These are phyloP conservation scores for Tiaroga cobitis DNA, from an alignment of 2,797 vertebrate species.

Conservation along the genomic window DNA sequence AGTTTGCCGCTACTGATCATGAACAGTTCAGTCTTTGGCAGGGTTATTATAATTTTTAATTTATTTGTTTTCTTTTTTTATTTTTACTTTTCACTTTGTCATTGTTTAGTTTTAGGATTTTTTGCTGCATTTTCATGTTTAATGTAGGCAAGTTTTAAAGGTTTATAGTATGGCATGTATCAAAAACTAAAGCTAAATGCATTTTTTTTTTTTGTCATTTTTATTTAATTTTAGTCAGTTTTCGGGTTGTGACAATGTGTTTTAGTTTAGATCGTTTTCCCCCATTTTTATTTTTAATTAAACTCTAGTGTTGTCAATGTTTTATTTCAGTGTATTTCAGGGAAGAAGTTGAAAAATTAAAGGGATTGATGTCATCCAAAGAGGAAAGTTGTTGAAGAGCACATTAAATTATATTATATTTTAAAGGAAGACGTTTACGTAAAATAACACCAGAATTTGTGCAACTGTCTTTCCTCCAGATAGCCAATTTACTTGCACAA, in stretches of 20 bases:
- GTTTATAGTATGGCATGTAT: not conserved
- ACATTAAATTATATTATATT: not conserved
- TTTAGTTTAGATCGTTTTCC: not conserved
- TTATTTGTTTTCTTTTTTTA: too few relatives aligned
- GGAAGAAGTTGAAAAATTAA: too few relatives aligned
- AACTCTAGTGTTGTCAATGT: not conserved
- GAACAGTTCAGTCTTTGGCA: not conserved
- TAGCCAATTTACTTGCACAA: not conserved
- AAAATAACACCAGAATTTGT: not conserved
- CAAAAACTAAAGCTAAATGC: not conserved
- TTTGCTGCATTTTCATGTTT: not conserved
- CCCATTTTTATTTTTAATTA: not conserved
- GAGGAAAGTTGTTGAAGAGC: not conserved
- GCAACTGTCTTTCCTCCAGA: not conserved
- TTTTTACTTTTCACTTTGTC: not conserved
- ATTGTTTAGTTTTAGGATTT: too few relatives aligned
- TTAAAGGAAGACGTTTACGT: not conserved
- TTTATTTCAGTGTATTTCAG: not conserved
- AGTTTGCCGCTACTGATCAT: not conserved
- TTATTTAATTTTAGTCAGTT: too few relatives aligned
- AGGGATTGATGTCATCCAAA: not conserved
- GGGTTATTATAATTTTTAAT: not conserved
- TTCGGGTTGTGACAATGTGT: not conserved
- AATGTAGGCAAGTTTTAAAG: not conserved
- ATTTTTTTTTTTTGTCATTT: not conserved